These are phyloP conservation scores for Myzus persicae DNA, from an alignment of 1,140 invertebrate genomes.

Conservation along the genomic window DNA sequence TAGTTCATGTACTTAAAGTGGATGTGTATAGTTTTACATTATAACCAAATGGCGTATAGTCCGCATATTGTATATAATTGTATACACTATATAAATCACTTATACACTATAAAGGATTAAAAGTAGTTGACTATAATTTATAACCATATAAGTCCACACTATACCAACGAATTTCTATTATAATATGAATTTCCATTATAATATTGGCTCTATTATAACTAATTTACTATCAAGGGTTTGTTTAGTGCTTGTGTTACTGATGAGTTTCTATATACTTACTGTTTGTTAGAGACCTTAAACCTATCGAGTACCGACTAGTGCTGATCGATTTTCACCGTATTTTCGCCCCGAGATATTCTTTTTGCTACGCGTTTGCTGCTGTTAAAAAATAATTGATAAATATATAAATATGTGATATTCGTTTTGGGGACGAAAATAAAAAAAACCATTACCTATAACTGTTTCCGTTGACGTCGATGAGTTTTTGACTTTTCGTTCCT, in stretches of 20 bases:
- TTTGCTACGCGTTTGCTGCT: no score
- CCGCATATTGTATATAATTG: neutral
- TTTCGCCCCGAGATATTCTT: neutral
- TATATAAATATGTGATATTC: neutral
- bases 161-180: neutral
- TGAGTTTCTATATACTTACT: neutral
- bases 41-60: no score
- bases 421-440: neutral
- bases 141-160: neutral
- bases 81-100: neutral
- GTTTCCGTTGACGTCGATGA: neutral
- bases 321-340: neutral
- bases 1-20: no score
- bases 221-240: neutral
- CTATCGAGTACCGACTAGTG: neutral
- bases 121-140: neutral
- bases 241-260: neutral
- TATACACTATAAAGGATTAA: neutral
- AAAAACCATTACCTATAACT: neutral
- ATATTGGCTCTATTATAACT: neutral
- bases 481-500: neutral
- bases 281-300: neutral
- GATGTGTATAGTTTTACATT: no score
- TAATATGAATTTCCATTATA: neutral
- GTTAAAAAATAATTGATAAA: neutral